Conservation (phyloP, 1,140 invertebrate genomes). For the Caenorhabditis briggsae region DNA sequence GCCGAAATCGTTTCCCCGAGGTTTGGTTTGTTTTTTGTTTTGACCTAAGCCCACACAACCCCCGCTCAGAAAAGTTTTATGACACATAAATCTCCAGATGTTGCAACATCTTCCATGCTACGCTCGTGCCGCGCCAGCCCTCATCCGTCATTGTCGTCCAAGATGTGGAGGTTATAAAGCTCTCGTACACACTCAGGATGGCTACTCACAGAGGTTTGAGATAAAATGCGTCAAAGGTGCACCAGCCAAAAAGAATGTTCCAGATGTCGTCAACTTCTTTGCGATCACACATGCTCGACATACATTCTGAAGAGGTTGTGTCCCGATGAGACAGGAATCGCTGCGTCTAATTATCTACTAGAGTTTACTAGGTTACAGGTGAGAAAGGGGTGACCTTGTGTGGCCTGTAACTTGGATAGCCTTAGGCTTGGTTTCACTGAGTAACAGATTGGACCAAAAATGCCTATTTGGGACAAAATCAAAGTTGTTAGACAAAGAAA, state of each 20-base stretch:
- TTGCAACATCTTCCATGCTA: conserved; percentile 72
- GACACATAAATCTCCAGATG: conserved; percentile 70
- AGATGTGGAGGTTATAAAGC: conserved; percentile 61
- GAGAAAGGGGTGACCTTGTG: not conserved
- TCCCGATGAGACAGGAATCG: conserved; percentile 65
- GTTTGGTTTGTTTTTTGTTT: conserved; percentile 52
- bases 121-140: conserved; percentile 66
- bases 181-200: conserved; percentile 56
- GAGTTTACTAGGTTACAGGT: conserved; percentile 75
- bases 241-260: conserved; percentile 49
- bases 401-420: too few species aligned
- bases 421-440: too few species aligned
- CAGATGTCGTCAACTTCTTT: conserved; percentile 72
- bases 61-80: not conserved
- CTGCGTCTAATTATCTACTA: conserved; percentile 71
- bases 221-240: too few species aligned
- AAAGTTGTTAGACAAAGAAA: too few species aligned
- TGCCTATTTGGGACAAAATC: too few species aligned
- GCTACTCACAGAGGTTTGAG: conserved; percentile 54
- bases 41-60: not conserved
- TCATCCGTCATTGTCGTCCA: conserved; percentile 74
- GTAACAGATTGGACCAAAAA: too few species aligned
- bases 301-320: conserved; percentile 68
- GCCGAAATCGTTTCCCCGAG: conserved; percentile 64
- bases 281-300: conserved; percentile 73